These are phyloP conservation scores for Coelinius sp. DNA, from an alignment of 2,888 invertebrate genomes.

Conservation along the genomic window DNA sequence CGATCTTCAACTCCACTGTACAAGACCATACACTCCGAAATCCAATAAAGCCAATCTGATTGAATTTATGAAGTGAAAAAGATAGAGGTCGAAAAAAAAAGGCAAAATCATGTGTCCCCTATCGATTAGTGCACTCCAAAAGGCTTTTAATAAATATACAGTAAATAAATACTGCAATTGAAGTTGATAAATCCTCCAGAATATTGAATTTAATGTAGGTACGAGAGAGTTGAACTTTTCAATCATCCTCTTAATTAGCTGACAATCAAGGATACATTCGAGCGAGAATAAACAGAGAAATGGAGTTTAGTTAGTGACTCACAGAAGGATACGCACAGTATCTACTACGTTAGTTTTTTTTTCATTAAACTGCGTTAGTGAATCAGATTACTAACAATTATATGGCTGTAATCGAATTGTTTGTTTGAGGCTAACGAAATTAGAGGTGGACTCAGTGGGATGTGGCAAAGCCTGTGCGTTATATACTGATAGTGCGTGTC, in stretches of 20 bases:
- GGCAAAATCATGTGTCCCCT: constrained; percentile 22
- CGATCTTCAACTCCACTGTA: constrained; percentile 31
- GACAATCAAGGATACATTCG: constrained; percentile 44
- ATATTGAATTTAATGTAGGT: background rate
- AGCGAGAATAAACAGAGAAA: constrained; percentile 21
- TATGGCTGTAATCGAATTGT: constrained; percentile 59
- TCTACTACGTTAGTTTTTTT: constrained; percentile 45
- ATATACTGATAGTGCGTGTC: constrained; percentile 24
- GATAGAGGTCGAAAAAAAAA: constrained; percentile 36
- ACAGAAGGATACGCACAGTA: background rate
- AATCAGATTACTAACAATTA: constrained; percentile 65
- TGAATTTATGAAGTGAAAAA: constrained; percentile 68
- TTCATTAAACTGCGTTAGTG: constrained; percentile 53
- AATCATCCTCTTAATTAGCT: constrained; percentile 58
- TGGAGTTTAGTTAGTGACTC: constrained; percentile 31
- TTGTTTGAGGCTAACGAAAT: constrained; percentile 56
- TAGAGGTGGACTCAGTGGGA: constrained; percentile 42
- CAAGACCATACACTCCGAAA: constrained; percentile 54
- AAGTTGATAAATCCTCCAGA: background rate
- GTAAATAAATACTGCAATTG: background rate
- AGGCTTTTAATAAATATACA: constrained; percentile 12
- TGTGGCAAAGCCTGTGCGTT: constrained; percentile 35
- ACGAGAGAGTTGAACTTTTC: background rate
- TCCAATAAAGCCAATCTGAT: constrained; percentile 67
- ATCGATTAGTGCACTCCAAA: constrained; percentile 26